Base-by-base conservation (phyloP, 2,797 vertebrate species). In the Gymnopithys bicolor region DNA sequence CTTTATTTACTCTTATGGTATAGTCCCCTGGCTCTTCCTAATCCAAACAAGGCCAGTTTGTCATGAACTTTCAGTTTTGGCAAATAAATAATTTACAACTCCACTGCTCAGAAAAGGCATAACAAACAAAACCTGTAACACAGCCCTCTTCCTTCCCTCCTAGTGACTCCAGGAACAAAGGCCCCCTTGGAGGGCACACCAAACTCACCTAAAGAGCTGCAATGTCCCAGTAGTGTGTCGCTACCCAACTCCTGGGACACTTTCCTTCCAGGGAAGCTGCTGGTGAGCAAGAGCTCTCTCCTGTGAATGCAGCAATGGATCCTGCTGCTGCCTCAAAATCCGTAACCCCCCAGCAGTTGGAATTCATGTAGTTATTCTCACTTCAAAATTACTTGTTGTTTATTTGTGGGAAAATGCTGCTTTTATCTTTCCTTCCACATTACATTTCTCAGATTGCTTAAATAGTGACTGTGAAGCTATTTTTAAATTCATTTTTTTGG, bases 21-120 rank as follows among this genome's bases (percentile, higher is more conserved):
- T 12, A 84, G 68, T 21, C 55, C 41, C 43, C 11, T 2, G 16
- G 64, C 69, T 93, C 78, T 62, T 71, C 60, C 84, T 84, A 83
- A 90, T 91, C 28, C 93, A 96, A 97, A 97, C 67, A 96, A 96
- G 39, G 48, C 11, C 66, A 8, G 55, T 66, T 83, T 90, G 45
- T 52, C 89, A 69, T 24, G 48, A 95, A 93, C 78, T 74, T 79
- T 79, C 33, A 63, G 75, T 91, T 95, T 76, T 92, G 93, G 83
- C 83, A 94, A 48, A 81, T 35, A 77, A 66, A 78, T 41, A 1
- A 55, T 51, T 95, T 66, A 45, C 59, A 89, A 33, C 73, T 84
- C 76, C 41, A 9, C 18, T 58, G 74, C 88, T 92, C 68, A 75
- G 92, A 71, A 84, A 75, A 73, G 81, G 78, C 56, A 68, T 25